Evolutionary conservation across 2,113 vertebrate species (phyloP).

Genomic region (Oncorhynchus tshawytscha): DNA sequence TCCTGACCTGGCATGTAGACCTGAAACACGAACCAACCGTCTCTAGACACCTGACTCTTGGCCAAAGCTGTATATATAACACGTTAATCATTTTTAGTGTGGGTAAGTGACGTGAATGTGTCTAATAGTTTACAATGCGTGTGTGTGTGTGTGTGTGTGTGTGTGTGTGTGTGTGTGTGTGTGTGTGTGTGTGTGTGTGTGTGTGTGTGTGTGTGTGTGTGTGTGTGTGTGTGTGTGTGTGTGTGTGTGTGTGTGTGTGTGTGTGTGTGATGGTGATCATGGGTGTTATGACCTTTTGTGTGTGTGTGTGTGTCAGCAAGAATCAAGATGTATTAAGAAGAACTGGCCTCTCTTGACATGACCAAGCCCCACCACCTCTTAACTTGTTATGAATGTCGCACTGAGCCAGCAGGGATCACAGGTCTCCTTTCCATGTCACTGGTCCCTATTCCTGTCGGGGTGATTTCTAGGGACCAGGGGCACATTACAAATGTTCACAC

Average conservation of each 20-base stretch:
- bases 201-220: background rate
- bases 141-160: no score
- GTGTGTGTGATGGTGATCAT: conserved; percentile 5
- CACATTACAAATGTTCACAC: no score
- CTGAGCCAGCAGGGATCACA: no score
- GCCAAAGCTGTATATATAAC: no score
- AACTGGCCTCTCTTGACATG: background rate
- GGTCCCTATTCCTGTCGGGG: background rate
- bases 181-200: background rate
- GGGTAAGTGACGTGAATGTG: no score
- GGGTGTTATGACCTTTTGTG: background rate
- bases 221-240: no score
- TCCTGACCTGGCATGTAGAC: no score
- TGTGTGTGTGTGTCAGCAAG: background rate
- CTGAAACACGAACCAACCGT: no score
- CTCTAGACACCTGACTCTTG: no score
- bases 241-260: background rate
- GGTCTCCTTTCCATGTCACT: background rate
- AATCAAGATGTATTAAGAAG: conserved; percentile 15
- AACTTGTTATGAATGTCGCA: background rate
- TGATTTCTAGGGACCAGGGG: no score
- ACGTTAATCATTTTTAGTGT: no score
- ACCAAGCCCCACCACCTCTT: background rate
- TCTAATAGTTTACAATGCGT: no score
- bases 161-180: background rate